phyloP scores from a whole-genome alignment of 2,888 invertebrate genomes.

The Polyommatus icarus region DNA sequence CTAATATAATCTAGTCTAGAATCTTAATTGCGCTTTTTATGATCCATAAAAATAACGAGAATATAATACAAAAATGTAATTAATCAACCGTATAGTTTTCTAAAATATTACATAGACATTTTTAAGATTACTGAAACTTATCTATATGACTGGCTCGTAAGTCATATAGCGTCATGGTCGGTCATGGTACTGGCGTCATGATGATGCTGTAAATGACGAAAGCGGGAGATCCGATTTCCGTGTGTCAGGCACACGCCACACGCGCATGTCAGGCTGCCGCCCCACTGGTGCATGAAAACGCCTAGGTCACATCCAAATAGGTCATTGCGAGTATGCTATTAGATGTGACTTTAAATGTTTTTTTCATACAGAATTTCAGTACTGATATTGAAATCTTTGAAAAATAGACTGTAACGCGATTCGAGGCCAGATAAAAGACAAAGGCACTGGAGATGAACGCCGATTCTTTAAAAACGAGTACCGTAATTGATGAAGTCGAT shows the following conservation, averaged over 20 bases:
- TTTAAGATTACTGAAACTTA: not conserved
- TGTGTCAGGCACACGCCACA: not conserved
- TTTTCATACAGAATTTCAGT: not conserved
- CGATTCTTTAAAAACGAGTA: not conserved
- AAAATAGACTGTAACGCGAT: not conserved
- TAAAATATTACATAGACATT: not conserved
- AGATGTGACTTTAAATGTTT: not conserved
- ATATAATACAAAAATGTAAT: not conserved
- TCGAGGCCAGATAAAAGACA: not conserved
- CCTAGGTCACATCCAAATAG: not conserved
- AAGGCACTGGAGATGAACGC: not conserved
- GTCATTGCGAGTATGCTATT: not conserved
- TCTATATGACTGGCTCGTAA: not conserved
- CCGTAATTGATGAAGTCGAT: not conserved
- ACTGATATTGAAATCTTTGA: not conserved
- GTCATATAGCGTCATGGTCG: not conserved
- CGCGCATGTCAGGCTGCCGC: not conserved
- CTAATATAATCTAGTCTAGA: constrained; percentile 1
- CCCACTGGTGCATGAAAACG: constrained; percentile 5
- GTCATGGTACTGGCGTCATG: not conserved
- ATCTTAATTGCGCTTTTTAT: not conserved
- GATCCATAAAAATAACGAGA: not conserved
- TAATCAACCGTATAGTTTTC: not conserved
- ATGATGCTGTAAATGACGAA: not conserved
- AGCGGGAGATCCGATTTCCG: not conserved